Evolutionary conservation across 2,888 invertebrate genomes (phyloP).

Genomic region (Ochropacha duplaris): DNA sequence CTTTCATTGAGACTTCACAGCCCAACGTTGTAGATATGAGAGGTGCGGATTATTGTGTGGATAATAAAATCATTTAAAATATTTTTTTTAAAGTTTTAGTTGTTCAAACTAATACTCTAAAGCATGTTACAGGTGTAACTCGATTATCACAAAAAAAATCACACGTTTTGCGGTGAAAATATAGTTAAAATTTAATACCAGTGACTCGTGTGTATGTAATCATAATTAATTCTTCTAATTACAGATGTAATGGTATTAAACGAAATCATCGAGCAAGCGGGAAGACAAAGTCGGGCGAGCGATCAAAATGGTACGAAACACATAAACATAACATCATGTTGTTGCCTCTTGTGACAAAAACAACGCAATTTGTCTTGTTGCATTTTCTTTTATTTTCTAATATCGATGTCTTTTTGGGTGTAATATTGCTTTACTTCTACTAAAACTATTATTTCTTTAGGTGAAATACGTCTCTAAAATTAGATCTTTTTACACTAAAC

Average conservation of each 20-base stretch:
- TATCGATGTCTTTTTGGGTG: slow-evolving; percentile 29
- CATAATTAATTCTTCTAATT: slow-evolving; percentile 34
- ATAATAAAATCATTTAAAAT: too few species aligned
- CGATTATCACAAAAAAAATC: too few species aligned
- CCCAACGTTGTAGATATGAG: slow-evolving; percentile 97
- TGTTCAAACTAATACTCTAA: too few species aligned
- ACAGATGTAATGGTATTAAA: slow-evolving; percentile 98
- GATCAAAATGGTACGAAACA: slow-evolving; percentile 92
- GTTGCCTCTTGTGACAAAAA: slow-evolving; percentile 28
- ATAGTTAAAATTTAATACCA: too few species aligned
- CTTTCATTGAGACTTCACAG: slow-evolving; percentile 94
- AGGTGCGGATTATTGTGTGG: too few species aligned
- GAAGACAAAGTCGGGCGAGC: slow-evolving; percentile 92
- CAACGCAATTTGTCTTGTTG: slow-evolving; percentile 33
- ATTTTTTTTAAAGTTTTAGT: too few species aligned
- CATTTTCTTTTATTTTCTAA: slow-evolving; percentile 43
- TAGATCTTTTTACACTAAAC: slow-evolving; percentile 43
- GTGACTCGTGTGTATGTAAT: too few species aligned
- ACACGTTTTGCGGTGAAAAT: too few species aligned
- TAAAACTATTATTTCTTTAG: not conserved
- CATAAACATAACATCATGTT: slow-evolving; percentile 16
- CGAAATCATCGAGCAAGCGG: slow-evolving; percentile 98
- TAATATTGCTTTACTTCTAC: slow-evolving; percentile 1
- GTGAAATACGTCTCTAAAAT: not conserved
- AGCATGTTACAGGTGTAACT: too few species aligned